These are phyloP conservation scores for Barbus barbus DNA, from an alignment of 2,113 vertebrate genomes.

Conservation along the genomic window DNA sequence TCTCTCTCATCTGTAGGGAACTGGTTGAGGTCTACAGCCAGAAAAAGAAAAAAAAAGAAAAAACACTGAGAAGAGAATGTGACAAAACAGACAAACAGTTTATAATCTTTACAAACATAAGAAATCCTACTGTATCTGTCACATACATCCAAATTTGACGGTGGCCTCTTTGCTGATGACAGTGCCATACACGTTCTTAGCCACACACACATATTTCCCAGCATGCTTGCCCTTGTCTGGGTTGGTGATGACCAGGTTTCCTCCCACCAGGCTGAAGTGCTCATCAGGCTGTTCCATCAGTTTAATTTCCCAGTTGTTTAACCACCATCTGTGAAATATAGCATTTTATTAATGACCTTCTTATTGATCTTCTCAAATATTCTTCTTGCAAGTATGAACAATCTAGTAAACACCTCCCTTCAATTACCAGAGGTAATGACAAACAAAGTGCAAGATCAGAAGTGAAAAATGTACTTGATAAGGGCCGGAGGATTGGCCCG, in stretches of 20 bases:
- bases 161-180: conserved; percentile 92
- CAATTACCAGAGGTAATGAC: background rate
- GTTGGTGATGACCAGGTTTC: conserved; percentile 92
- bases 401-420: background rate
- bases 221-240: conserved; percentile 88
- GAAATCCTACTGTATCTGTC: background rate
- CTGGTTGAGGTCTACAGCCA: conserved; percentile 81
- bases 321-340: conserved; percentile 83
- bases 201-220: conserved; percentile 90
- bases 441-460: background rate
- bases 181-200: conserved; percentile 87
- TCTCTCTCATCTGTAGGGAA: conserved; percentile 92
- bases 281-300: conserved; percentile 85
- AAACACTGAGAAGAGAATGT: background rate
- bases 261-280: conserved; percentile 92
- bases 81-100: background rate
- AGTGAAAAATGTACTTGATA: conserved; percentile 81
- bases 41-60: background rate
- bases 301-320: conserved; percentile 93
- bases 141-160: conserved; percentile 95
- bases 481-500: conserved; percentile 86
- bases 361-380: background rate
- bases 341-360: background rate
- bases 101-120: background rate
- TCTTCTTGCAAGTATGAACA: background rate